Evolutionary conservation across 2,797 vertebrate species (phyloP), one percentile per base, ranked within the genome.

Genomic region (Enteromius argenteus): DNA sequence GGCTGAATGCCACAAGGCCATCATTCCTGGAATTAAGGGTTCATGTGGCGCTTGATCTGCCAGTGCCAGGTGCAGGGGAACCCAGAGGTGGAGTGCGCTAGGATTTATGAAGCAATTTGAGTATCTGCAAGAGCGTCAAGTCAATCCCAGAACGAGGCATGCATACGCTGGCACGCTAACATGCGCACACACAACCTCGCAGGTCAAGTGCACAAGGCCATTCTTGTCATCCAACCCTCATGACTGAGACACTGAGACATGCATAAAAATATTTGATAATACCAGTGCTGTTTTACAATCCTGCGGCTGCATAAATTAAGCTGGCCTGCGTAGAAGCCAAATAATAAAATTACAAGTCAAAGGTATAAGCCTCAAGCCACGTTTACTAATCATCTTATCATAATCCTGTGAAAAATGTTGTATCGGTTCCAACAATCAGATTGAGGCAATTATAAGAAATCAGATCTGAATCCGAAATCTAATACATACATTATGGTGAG

Each of bases 71-170:
- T 88, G 87, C 85, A 66, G 73, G 56, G 66, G 53, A 85, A 71
- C 81, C 85, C 73, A 86, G 84, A 80, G 68, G 69, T 81, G 69
- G 73, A 27, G 89, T 88, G 86, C 15, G 78, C 71, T 56, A 84
- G 85, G 81, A 88, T 88, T 90, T 89, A 90, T 87, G 85, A 85
- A 86, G 81, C 79, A 88, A 88, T 85, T 39, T 32, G 86, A 89
- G 87, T 39, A 79, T 85, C 77, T 82, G 84, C 86, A 84, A 77
- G 84, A 23, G 79, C 66, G 71, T 79, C 75, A 83, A 86, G 44
- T 87, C 75, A 49, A 84, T 86, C 79, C 64, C 69, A 82, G 67
- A 75, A 17, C 9, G 60, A 86, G 37, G 49, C 73, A 73, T 83
- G 81, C n/a, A 58, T 53, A 66, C n/a, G 30, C 39, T 76, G 77